Evolutionary conservation across 1,140 invertebrate genomes (phyloP).

Genomic region (Orchestia grillus): DNA sequence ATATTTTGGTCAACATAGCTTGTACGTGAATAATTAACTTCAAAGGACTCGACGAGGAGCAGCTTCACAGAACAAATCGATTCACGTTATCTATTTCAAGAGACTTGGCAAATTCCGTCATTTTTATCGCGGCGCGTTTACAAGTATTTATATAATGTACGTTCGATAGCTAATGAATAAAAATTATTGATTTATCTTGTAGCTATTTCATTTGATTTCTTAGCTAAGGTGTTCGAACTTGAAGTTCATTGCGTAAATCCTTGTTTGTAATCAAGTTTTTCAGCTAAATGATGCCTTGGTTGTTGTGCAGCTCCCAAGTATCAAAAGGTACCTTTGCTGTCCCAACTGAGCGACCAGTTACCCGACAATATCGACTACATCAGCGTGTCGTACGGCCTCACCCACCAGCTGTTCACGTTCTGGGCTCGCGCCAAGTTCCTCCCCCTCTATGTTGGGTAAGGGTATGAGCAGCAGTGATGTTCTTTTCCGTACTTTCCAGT

Average conservation of each 20-base stretch:
- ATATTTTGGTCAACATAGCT: too few species aligned
- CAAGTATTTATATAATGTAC: too few species aligned
- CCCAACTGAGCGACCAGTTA: constrained; percentile 81
- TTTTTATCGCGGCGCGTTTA: too few species aligned
- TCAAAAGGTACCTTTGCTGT: constrained; percentile 75
- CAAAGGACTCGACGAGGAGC: too few species aligned
- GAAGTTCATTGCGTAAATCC: background rate
- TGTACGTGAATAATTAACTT: too few species aligned
- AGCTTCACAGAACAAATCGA: too few species aligned
- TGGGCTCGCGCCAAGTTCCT: constrained; percentile 89
- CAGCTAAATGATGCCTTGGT: background rate
- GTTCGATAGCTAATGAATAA: too few species aligned
- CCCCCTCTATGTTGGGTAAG: constrained; percentile 89
- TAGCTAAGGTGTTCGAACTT: too few species aligned
- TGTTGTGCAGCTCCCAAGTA: constrained; percentile 71
- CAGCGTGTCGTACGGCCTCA: constrained; percentile 94
- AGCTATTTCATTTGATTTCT: too few species aligned
- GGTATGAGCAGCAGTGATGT: background rate
- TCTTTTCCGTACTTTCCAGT: background rate
- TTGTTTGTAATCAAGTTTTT: background rate
- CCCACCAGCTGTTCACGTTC: constrained; percentile 88
- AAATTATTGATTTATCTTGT: too few species aligned
- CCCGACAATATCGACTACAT: constrained; percentile 93
- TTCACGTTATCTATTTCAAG: too few species aligned
- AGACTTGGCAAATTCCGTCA: too few species aligned